phyloP scores from a whole-genome alignment of 2,113 vertebrate genomes.

The Chascanopsetta lugubris region DNA sequence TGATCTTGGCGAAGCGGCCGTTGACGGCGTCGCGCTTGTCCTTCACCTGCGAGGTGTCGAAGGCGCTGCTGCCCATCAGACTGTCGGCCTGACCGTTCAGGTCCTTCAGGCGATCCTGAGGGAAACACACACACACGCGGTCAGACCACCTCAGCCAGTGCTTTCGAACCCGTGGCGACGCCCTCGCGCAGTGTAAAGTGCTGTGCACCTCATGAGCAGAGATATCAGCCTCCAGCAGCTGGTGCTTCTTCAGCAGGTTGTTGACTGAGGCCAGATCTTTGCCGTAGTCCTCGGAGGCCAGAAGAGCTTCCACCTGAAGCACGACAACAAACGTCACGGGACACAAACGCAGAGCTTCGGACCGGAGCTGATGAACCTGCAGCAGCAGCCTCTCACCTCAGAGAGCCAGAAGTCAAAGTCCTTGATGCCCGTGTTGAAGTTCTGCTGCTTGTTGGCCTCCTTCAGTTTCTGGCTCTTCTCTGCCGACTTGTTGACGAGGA shows the following conservation, averaged over 20 bases:
- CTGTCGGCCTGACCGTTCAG: slow-evolving; percentile 97
- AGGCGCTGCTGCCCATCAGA: slow-evolving; percentile 95
- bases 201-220: slow-evolving; percentile 93
- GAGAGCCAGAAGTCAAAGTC: slow-evolving; percentile 99
- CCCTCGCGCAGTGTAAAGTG: slow-evolving; percentile 1
- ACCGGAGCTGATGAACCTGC: not conserved
- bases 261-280: slow-evolving; percentile 98
- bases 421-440: slow-evolving; percentile 99
- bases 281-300: slow-evolving; percentile 98
- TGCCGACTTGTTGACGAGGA: slow-evolving; percentile 97
- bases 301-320: slow-evolving; percentile 92
- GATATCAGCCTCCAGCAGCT: slow-evolving; percentile 96
- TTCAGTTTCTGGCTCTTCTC: slow-evolving; percentile 99
- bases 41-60: slow-evolving; percentile 95
- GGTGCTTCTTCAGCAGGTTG: slow-evolving; percentile 98
- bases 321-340: not conserved
- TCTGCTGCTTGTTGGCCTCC: slow-evolving; percentile 98
- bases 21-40: slow-evolving; percentile 95
- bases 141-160: not conserved
- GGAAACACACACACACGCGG: not conserved
- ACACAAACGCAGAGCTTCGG: not conserved
- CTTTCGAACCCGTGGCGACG: too few species aligned
- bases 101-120: slow-evolving; percentile 95
- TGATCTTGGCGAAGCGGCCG: slow-evolving; percentile 90
- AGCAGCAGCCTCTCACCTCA: slow-evolving; percentile 82